A percentile compares a stretch with the other conserved stretches of the same genome.
Evolutionary conservation across 2,888 invertebrate genomes (phyloP).

Genomic region (Molorchus minor): DNA sequence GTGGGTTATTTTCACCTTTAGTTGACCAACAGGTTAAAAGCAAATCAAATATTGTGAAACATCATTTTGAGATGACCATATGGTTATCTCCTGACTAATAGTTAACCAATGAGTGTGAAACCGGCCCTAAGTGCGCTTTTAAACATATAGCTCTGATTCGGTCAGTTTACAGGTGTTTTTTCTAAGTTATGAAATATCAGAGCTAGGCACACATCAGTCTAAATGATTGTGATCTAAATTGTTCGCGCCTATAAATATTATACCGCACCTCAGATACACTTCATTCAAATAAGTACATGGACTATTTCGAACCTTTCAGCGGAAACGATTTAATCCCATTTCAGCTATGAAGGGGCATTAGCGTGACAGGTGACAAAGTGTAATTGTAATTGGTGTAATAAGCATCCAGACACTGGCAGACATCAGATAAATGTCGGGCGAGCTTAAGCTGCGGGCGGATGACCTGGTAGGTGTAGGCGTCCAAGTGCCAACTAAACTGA

Average conservation of each 20-base stretch:
- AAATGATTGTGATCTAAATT: neutral
- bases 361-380: constrained; percentile 20
- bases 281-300: neutral
- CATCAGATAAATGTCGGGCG: constrained; percentile 10
- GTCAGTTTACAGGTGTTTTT: no score
- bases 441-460: constrained; percentile 14
- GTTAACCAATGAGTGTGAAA: no score
- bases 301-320: constrained; percentile 5
- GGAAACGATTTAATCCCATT: constrained; percentile 14
- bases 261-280: neutral
- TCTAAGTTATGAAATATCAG: no score
- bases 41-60: no score
- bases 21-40: no score
- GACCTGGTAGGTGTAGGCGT: constrained; percentile 7
- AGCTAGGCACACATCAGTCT: no score
- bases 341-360: constrained; percentile 12
- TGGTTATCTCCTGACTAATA: no score
- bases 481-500: constrained; percentile 3
- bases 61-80: no score
- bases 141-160: no score
- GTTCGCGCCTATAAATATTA: neutral
- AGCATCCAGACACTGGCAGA: constrained; percentile 11
- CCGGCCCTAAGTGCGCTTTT: no score
- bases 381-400: constrained; percentile 23
- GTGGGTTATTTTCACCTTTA: no score